Base-by-base conservation (phyloP, 2,113 vertebrate genomes). In the Limnothrissa miodon region DNA sequence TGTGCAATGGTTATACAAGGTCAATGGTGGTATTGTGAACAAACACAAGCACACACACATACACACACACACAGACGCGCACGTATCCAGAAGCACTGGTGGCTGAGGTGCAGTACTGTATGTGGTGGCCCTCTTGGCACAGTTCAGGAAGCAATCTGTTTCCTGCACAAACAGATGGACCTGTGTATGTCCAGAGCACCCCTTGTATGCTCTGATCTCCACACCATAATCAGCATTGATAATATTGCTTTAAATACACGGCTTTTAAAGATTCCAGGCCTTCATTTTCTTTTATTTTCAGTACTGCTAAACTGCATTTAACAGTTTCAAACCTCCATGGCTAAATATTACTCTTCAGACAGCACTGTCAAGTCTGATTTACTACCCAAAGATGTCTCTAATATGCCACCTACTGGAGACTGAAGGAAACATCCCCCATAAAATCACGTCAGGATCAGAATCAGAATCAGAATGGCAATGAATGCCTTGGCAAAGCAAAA, bases 141-240 rank as follows among this genome's bases (percentile, higher is more conserved):
- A 78, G 83, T 85, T 59, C 81, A 88, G 87, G 87, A 88, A 83
- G 81, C 87, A 88, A 88, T 93, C 91, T 93, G 93, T 93, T 94
- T 95, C 94, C 93, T 93, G 92, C 90, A 90, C 85, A 89, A 92
- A 91, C 92, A 94, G 93, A 94, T 94, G 92, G 92, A 88, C 83
- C 85, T 87, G 88, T 81, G 86, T 84, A 83, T 90, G 84, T 89
- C 59, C 80, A 59, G 85, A 81, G 82, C 86, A 88, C 74, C 82
- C 82, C 87, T 83, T 45, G 83, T 80, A 21, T 44, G 83, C 83
- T 80, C 78, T 85, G 87, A 87, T 85, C 82, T 36, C 0, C 42
- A 62, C 53, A 33, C 29, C 7, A 39, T 81, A 3, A 82, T 42
- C 42, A 44, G 13, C 39, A 70, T 42, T 33, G 39, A 39, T 7